Percentiles rank a stretch among this genome's conserved stretches.
Conservation (phyloP, 2,888 invertebrate species). For the Meandrusa payeni region DNA sequence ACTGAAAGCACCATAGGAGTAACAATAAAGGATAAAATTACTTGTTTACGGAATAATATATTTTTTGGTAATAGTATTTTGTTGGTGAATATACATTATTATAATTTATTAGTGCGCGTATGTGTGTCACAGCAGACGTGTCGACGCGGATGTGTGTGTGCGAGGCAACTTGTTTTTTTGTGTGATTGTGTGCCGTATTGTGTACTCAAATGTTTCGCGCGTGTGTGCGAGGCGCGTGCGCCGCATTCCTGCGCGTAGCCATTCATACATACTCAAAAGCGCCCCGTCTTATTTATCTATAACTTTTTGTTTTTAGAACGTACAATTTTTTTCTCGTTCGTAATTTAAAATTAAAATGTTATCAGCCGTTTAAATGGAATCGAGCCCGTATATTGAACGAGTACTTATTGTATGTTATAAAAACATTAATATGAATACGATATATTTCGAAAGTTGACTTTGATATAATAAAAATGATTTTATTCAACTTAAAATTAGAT, state of each 20-base stretch:
- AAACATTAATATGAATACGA: too few species aligned
- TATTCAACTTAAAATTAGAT: too few species aligned
- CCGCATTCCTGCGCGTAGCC: slow-evolving; percentile 69
- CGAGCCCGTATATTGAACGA: neutral
- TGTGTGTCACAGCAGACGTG: slow-evolving; percentile 30
- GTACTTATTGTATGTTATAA: neutral
- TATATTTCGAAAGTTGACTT: too few species aligned
- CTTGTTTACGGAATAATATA: too few species aligned
- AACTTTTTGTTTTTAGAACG: slow-evolving; percentile 40
- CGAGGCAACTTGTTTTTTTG: slow-evolving; percentile 58
- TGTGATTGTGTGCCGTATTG: slow-evolving; percentile 42
- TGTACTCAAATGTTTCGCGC: slow-evolving; percentile 28
- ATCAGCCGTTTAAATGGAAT: slow-evolving; percentile 8
- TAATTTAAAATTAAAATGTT: slow-evolving; percentile 19
- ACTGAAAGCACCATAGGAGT: too few species aligned
- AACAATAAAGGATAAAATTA: too few species aligned
- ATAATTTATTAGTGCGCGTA: slow-evolving; percentile 24
- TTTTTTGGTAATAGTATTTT: slow-evolving; percentile 20
- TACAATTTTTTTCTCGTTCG: slow-evolving; percentile 6
- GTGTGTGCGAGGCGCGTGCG: slow-evolving; percentile 54
- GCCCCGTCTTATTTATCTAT: slow-evolving; percentile 47
- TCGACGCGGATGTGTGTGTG: slow-evolving; percentile 30
- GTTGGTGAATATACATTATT: slow-evolving; percentile 30
- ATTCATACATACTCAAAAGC: slow-evolving; percentile 62
- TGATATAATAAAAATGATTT: too few species aligned